Conservation (phyloP, 35 echinoderm and acorn worm genomes). For the Chiridota heheva region DNA sequence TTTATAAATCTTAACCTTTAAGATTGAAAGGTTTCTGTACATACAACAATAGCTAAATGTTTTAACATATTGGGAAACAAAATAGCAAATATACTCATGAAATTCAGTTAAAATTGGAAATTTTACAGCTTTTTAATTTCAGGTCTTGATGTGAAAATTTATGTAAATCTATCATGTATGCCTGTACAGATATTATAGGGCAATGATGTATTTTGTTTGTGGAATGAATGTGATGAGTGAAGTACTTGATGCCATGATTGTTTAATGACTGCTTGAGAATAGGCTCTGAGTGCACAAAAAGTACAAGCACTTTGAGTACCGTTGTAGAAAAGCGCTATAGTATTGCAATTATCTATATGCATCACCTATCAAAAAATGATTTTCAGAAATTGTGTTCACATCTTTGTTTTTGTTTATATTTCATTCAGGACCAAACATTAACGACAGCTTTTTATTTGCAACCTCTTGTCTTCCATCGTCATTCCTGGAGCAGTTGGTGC, state of each 20-base stretch:
- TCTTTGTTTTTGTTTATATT: background rate
- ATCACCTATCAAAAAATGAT: background rate
- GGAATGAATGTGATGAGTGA: too few relatives aligned
- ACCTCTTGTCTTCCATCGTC: conserved; percentile 11
- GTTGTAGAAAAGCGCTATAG: background rate
- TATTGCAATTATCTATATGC: background rate
- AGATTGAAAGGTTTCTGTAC: too few relatives aligned
- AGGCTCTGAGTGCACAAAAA: background rate
- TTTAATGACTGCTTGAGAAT: background rate
- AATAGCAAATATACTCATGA: too few relatives aligned
- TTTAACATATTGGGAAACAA: too few relatives aligned
- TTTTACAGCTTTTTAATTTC: too few relatives aligned
- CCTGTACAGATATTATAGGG: too few relatives aligned
- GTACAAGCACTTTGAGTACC: background rate
- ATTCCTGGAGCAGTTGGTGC: conserved; percentile 45
- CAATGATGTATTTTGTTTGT: too few relatives aligned
- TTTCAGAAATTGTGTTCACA: background rate
- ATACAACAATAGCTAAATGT: too few relatives aligned
- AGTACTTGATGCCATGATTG: background rate
- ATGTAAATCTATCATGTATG: too few relatives aligned
- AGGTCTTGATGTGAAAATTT: too few relatives aligned
- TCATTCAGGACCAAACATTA: conserved; percentile 18
- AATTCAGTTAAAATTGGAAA: too few relatives aligned
- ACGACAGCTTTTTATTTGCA: conserved; percentile 7
- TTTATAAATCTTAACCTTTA: too few relatives aligned